These are phyloP conservation scores for Dasyurus viverrinus DNA, from an alignment of 2,113 vertebrate species.

Conservation along the genomic window DNA sequence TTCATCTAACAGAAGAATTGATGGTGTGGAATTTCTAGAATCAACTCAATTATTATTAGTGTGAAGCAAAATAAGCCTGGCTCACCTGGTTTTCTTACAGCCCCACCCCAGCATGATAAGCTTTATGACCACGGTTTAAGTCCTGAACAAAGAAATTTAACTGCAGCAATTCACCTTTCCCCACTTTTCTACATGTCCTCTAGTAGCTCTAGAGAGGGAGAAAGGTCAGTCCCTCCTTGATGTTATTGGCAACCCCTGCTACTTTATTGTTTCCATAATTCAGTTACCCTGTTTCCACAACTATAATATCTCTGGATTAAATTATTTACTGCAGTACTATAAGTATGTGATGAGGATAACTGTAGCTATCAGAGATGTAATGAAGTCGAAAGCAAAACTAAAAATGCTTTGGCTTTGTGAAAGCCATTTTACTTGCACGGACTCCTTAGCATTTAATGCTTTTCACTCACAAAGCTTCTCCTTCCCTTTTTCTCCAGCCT, in stretches of 20 bases:
- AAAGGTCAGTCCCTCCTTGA: background rate
- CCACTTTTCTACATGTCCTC: background rate
- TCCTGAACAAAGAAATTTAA: background rate
- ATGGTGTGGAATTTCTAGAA: background rate
- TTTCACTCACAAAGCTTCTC: background rate
- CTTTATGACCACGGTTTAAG: background rate
- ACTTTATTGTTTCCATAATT: background rate
- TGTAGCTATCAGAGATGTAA: background rate
- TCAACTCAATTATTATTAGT: background rate
- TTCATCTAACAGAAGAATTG: background rate
- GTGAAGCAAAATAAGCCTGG: background rate
- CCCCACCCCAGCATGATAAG: background rate
- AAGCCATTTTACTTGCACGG: background rate
- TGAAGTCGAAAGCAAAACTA: background rate
- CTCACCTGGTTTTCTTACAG: background rate
- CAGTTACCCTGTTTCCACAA: background rate
- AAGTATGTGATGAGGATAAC: background rate
- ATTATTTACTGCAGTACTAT: background rate
- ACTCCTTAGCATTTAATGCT: background rate
- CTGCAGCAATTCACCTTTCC: background rate
- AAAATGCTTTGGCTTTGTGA: background rate
- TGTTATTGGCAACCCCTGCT: background rate
- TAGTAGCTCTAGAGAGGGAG: background rate
- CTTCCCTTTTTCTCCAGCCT: constrained; percentile 1
- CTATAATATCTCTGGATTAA: background rate